These are phyloP conservation scores for Melipona quadrifasciata DNA, from an alignment of 1,140 invertebrate genomes.

Conservation along the genomic window DNA sequence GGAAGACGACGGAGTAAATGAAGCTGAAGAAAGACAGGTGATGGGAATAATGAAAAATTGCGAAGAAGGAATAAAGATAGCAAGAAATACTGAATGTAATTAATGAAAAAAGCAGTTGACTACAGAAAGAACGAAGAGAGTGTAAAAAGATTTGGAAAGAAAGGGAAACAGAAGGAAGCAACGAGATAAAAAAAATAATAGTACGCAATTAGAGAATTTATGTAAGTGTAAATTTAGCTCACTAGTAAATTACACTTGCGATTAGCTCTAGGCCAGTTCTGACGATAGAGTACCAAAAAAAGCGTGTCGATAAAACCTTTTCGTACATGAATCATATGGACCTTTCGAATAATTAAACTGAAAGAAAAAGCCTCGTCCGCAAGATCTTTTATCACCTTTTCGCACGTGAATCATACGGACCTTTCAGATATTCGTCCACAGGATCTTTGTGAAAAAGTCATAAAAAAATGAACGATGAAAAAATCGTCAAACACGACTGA, in stretches of 20 bases:
- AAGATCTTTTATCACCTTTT: too few relatives aligned
- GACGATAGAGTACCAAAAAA: neutral
- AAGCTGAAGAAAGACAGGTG: neutral
- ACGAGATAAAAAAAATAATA: neutral
- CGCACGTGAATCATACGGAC: neutral
- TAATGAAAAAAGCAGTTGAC: neutral
- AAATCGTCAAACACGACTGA: neutral
- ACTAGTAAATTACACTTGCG: constrained; percentile 18
- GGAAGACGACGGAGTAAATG: neutral
- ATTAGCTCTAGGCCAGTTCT: neutral
- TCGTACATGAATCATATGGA: neutral
- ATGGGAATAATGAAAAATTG: neutral
- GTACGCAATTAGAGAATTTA: constrained; percentile 25
- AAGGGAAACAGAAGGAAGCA: too few relatives aligned
- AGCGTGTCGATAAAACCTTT: neutral
- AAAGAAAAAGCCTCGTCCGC: neutral
- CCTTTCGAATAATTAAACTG: neutral
- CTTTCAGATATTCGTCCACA: neutral
- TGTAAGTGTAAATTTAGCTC: constrained; percentile 12
- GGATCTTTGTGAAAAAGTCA: neutral
- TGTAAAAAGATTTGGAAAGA: neutral
- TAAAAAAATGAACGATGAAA: neutral
- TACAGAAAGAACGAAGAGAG: neutral
- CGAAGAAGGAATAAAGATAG: neutral
- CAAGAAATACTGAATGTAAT: neutral